Evolutionary conservation across 2,888 invertebrate species (phyloP), one percentile per base, ranked within the genome.

Genomic region (Ochropleura plecta): DNA sequence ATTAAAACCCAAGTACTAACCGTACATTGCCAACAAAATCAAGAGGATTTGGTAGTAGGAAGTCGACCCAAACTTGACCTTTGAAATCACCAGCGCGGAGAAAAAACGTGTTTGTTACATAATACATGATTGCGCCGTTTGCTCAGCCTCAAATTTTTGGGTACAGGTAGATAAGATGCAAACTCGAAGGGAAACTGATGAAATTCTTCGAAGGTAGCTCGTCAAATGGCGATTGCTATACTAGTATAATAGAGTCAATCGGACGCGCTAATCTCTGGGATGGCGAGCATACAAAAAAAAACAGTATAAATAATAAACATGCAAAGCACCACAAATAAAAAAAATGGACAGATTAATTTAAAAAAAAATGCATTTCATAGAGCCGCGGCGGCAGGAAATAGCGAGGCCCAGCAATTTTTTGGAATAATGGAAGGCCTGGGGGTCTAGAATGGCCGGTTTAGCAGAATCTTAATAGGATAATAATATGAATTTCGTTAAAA

Each of bases 1-100:
- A 71, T 65, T 78, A 73, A 81, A 77, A 57, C n/a, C 14, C 40
- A 59, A 64, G 3, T 30, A 51, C 10, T 14, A n/a, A 57, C 48
- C 14, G 46, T 30, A 57, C 30, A 20, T 18, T 16, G 30, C 48
- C 51, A 42, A 69, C 30, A 49, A 60, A 62, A 64, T 75, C 20
- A 64, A 44, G 51, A 57, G n/a, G 64, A 69, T 73, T 68, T 67
- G 30, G 46, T 44, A 53, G 59, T 7, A 71, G 76, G 79, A 79
- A 75, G 63, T 70, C 63, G 62, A 81, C 67, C 73, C 78, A 73
- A 74, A 74, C 72, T 81, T 85, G 83, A 83, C 81, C 83, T 85
- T 78, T 78, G 42, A 63, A 66, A 46, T n/a, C 2, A 40, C 42
- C 20, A n/a, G 46, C n/a, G 46, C 48, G 59, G 59, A 63, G n/a